Evolutionary conservation across 1,140 invertebrate species (phyloP), one percentile per base, ranked within the genome.

Genomic region (Ceratitis capitata): DNA sequence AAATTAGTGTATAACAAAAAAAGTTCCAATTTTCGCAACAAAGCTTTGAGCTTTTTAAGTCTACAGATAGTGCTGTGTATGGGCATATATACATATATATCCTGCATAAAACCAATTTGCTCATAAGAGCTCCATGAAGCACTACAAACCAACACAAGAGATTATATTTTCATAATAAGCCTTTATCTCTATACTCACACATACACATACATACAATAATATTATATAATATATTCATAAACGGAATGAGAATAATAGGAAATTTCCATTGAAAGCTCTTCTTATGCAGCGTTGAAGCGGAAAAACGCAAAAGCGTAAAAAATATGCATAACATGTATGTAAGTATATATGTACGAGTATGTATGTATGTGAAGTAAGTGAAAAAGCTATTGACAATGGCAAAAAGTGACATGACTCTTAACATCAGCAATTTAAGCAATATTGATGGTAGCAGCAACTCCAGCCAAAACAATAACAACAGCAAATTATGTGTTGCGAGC

Each of bases 261-360:
- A 3, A 42, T 69, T n/a, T n/a, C n/a, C n/a, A 19, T 69, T 69
- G 39, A 78, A 47, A n/a, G 14, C 39, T 45, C 42, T 78, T 78
- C 26, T 42, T 78, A 45, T 45, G 69, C 69, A 78, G 69, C 69
- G 69, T 78, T 78, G 69, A 45, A 78, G 7, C 23, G 69, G 35
- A 78, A 78, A 78, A 78, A 47, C 39, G 69, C 9, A 45, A 14
- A 78, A 26, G 2, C 16, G 39, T 42, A 35, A 45, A 45, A 74
- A 78, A 26, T 42, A 78, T 78, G 69, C 2, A 42, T 45, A 47
- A 23, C 29, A 29, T n/a, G n/a, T n/a, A n/a, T n/a, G n/a, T 23
- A n/a, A n/a, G n/a, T n/a, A n/a, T n/a, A n/a, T n/a, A n/a, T n/a
- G n/a, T n/a, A n/a, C n/a, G n/a, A n/a, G n/a, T n/a, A n/a, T n/a